A percentile compares a stretch with the other conserved stretches of the same genome.
phyloP scores from a whole-genome alignment of 2,797 vertebrate genomes.

The Ctenopoma kingsleyae region DNA sequence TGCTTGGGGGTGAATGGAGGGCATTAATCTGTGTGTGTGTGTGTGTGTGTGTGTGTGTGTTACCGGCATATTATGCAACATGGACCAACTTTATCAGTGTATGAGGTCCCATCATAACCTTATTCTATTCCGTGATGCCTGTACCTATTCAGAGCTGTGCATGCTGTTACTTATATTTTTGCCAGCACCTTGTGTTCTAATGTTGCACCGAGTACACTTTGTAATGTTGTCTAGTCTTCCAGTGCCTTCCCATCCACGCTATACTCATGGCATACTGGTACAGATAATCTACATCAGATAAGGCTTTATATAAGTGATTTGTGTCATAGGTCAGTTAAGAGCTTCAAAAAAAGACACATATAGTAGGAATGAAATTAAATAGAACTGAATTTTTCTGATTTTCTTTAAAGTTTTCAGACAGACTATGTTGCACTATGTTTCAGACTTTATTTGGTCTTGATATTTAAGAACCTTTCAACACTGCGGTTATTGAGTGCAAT shows the following conservation, averaged over 20 bases:
- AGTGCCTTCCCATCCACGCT: background rate
- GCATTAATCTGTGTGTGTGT: too few species aligned
- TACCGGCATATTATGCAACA: background rate
- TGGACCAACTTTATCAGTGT: background rate
- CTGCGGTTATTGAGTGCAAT: background rate
- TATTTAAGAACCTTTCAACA: background rate
- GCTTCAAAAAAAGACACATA: too few species aligned
- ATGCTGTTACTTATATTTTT: conserved; percentile 17
- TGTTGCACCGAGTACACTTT: conserved; percentile 1
- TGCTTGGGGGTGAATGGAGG: too few species aligned
- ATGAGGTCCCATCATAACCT: conserved; percentile 3
- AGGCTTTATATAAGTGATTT: background rate
- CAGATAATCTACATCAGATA: conserved; percentile 22
- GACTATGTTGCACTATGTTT: background rate
- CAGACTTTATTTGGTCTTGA: background rate
- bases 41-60: background rate
- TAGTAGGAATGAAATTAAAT: too few species aligned
- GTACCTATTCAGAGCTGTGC: conserved; percentile 32
- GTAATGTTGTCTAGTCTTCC: background rate
- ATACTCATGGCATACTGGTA: background rate
- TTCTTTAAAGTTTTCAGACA: background rate
- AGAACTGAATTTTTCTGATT: too few species aligned
- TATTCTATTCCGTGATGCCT: conserved; percentile 11
- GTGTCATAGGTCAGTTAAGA: too few species aligned
- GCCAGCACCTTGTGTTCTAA: conserved; percentile 4